These are phyloP conservation scores for Lagorchestes hirsutus DNA, from an alignment of 2,797 vertebrate genomes.

Conservation along the genomic window DNA sequence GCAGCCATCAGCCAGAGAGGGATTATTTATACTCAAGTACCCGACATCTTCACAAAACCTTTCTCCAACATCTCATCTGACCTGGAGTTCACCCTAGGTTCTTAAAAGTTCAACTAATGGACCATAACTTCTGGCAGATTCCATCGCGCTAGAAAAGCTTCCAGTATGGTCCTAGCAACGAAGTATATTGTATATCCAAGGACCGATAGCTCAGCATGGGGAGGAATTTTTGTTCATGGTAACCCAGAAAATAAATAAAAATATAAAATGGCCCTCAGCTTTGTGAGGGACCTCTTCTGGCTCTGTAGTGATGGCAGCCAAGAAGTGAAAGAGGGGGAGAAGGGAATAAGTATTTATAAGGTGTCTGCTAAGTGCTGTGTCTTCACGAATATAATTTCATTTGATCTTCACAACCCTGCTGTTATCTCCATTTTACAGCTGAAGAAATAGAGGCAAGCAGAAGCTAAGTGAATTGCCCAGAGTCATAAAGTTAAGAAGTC, in stretches of 20 bases:
- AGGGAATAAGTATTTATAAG: not conserved
- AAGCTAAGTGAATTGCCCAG: not conserved
- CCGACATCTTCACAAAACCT: not conserved
- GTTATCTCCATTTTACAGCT: not conserved
- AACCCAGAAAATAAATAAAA: not conserved
- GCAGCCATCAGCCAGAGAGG: conserved; percentile 18
- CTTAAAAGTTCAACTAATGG: not conserved
- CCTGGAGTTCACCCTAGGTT: not conserved
- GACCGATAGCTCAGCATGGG: not conserved
- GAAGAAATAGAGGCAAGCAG: not conserved
- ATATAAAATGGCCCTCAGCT: not conserved
- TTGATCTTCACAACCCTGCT: not conserved
- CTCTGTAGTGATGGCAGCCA: not conserved
- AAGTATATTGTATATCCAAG: not conserved
- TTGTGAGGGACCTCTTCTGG: not conserved
- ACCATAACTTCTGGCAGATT: not conserved
- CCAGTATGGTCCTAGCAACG: not conserved
- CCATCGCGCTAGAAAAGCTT: not conserved
- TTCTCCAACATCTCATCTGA: not conserved
- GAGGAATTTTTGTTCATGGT: not conserved
- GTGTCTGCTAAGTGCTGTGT: not conserved
- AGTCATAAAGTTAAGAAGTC: too few relatives aligned
- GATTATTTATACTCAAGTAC: not conserved
- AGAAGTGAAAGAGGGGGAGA: not conserved
- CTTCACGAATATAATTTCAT: not conserved